Evolutionary conservation across 53 echinoderm and acorn worm species (phyloP), one percentile per base, ranked within the genome.

Genomic region (Actinopyga echinites): DNA sequence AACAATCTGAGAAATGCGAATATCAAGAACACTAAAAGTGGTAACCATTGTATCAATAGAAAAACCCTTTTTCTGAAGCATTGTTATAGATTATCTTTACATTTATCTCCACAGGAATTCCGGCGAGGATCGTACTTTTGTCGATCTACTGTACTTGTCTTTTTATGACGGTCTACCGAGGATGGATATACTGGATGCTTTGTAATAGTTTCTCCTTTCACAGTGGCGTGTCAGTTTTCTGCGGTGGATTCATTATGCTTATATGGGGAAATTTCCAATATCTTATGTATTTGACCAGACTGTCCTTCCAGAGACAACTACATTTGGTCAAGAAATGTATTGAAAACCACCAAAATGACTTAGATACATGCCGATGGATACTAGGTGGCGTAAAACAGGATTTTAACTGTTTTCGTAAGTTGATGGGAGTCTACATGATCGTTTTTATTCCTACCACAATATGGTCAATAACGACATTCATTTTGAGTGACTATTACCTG

Each of bases 211-310:
- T 68, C 22, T 25, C 61, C 15, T 26, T 40, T 33, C 84, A 91
- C 28, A 64, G 37, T 19, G 83, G 78, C 20, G 23, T 94, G 19
- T 84, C 94, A 13, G 62, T 91, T 22, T 24, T 65, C 65, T 84
- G 82, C 24, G 69, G 84, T 32, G 56, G 84, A 3, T 67, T 83
- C 30, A 64, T 83, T 6, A 42, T 89, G 57, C 8, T 84, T 8
- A 56, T 87, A 24, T 94, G 80, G 53, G 94, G 94, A 3, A 28
- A 63, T 64, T 94, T 94, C 84, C 91, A 86, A 12, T 94, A 94
- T 52, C 73, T 94, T 35, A 84, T 94, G 29, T 69, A 69, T 54
- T 81, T 94, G 4, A 21, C 86, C 54, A 86, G 94, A 38, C 23
- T 79, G 19, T 93, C 94, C 2, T 89, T 94, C 20, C 43, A 84